Evolutionary conservation across 2,797 vertebrate species (phyloP), one percentile per base, ranked within the genome.

Genomic region (Phataginus tetradactyla): DNA sequence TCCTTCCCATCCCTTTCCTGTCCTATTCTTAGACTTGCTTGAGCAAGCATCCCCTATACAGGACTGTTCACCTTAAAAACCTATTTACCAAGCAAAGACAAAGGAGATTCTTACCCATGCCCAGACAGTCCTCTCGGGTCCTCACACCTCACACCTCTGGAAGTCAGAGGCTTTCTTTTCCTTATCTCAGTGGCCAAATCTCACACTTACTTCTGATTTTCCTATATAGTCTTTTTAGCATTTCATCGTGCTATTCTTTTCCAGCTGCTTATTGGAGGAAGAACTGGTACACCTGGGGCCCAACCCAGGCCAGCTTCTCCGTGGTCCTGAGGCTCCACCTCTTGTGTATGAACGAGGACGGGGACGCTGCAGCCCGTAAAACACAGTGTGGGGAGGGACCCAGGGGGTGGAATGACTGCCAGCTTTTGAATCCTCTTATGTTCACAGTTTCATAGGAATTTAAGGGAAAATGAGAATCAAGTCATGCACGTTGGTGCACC

Each of bases 221-320:
- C 42, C 4, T 7, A 4, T 27, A 14, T 14, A 69, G 20, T 69
- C 39, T 37, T 13, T 21, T 21, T 39, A 15, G 25, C 15, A 71
- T 27, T 25, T 71, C 27, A 45, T 29, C 39, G 5, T 9, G 69
- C 69, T 71, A 13, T 17, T 42, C 25, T 27, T 42, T 45, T 45
- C 39, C 39, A 29, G 77, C 53, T 39, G 6, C 10, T 59, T 59
- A 27, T 34, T 39, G 27, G 39, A 59, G 57, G 11, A 12, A 23
- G 34, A 37, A 23, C 53, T 39, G n/a, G 34, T 23, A 21, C 12
- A 37, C 23, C 27, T n/a, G 37, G 27, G 39, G 20, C 57, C 78
- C 3, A 18, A 61, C 11, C 14, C 37, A 20, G 37, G 25, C 7
- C 34, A 39, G 34, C 1, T 0, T 71, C 21, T 23, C 7, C 4